Conservation (phyloP, 2,888 invertebrate species). For the Pheosia gnoma region DNA sequence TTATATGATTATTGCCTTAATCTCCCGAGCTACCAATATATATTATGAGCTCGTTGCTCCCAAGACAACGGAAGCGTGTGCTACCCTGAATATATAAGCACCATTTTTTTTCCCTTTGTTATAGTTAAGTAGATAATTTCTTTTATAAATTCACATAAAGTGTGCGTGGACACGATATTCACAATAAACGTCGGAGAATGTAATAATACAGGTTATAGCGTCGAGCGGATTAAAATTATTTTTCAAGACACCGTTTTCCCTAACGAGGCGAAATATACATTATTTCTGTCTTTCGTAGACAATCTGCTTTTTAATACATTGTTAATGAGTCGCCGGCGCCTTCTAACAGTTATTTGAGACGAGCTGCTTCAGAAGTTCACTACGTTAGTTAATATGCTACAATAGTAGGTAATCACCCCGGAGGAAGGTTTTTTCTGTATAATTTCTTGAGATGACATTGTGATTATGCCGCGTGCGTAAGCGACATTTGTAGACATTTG, state of each 20-base stretch:
- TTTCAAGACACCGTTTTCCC: conserved; percentile 15
- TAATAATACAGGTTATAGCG: not conserved
- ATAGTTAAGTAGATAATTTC: no score
- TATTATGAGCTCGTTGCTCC: no score
- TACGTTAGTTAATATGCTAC: conserved; percentile 16
- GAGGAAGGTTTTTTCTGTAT: no score
- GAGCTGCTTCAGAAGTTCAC: conserved; percentile 23
- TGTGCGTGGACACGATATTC: not conserved
- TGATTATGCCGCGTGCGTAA: no score
- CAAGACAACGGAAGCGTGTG: no score
- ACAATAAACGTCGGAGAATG: not conserved
- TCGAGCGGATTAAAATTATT: not conserved
- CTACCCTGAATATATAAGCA: no score
- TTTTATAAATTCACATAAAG: not conserved
- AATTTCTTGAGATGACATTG: no score
- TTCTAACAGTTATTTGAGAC: conserved; percentile 32
- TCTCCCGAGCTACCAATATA: no score
- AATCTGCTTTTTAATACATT: conserved; percentile 41
- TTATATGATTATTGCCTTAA: no score
- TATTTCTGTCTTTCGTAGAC: conserved; percentile 22
- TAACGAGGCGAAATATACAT: conserved; percentile 27
- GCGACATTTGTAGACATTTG: no score
- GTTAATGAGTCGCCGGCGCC: conserved; percentile 43
- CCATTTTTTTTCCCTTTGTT: no score
- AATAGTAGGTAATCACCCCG: conserved; percentile 1